Evolutionary conservation across 1,140 invertebrate species (phyloP).

Genomic region (Akabosia matsudoensis): DNA sequence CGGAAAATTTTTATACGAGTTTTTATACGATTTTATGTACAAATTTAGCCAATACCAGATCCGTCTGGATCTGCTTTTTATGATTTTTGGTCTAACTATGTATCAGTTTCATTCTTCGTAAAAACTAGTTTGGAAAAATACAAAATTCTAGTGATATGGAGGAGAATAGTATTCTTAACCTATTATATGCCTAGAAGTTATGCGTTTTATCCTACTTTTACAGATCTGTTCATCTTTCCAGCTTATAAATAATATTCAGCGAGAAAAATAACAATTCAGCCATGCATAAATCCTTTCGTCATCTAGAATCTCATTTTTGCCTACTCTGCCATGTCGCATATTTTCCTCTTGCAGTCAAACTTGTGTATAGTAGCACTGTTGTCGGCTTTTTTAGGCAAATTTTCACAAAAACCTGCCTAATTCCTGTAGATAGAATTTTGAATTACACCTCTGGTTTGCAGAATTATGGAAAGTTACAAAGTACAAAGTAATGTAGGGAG

Average conservation of each 20-base stretch:
- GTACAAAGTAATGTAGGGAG: too few relatives aligned
- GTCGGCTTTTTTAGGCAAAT: neutral
- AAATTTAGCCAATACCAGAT: too few relatives aligned
- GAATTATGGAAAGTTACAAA: too few relatives aligned
- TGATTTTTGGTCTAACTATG: too few relatives aligned
- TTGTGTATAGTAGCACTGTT: neutral
- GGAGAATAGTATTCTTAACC: too few relatives aligned
- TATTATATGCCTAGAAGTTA: neutral
- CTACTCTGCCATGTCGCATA: neutral
- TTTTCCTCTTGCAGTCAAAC: neutral
- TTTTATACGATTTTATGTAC: too few relatives aligned
- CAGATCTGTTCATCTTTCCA: neutral
- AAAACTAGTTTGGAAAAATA: too few relatives aligned
- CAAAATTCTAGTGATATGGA: too few relatives aligned
- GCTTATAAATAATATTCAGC: neutral
- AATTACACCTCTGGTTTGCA: too few relatives aligned
- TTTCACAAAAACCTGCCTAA: neutral
- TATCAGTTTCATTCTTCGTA: too few relatives aligned
- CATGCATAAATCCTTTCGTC: neutral
- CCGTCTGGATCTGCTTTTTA: too few relatives aligned
- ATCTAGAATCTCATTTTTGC: neutral
- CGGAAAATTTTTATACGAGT: too few relatives aligned
- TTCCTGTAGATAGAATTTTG: neutral
- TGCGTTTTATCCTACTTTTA: neutral
- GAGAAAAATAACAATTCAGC: constrained; percentile 6